Base-by-base conservation (phyloP, 2,888 invertebrate genomes). In the Agonopterix subpropinquella region DNA sequence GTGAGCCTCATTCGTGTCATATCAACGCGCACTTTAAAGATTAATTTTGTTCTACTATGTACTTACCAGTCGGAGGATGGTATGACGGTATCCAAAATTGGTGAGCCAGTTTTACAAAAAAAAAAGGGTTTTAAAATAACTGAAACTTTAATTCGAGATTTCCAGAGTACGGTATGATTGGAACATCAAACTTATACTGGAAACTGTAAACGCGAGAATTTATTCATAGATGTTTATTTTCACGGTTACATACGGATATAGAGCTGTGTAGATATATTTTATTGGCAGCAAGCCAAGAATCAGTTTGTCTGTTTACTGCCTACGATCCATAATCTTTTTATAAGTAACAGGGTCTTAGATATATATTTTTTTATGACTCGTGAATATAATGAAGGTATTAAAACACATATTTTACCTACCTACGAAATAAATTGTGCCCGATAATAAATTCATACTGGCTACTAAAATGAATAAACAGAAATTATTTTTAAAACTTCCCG, bases 61-160 rank as follows among this genome's bases (percentile, higher is more conserved):
- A 57, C 75, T 85, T 71, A 86, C 93, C 93, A 89, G 93, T 92
- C 69, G 93, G 93, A 71, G 94, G 94, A 89, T 94, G 93, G 87
- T 93, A 94, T 37, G 51, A 45, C 55, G 94, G 94, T 77, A 94
- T 94, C 94, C 94, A 94, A 89, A 94, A 94, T 90, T 94, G 94
- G 85, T 94, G 94, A 90, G 94, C 94, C 94, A 94, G 93, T 87
- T 93, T 93, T 60, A 55, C 28, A 39, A 43, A 43, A 11, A 11
- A 41, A 43, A 18, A 18, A 1, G 18, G 18, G 18, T 43, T 18
- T 9, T 11, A 28, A 9, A 35, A 9, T 39, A 39, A 39, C n/a
- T 11, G 13, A 11, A 8, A 11, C 11, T 41, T 37, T 18, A 43
- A 57, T 47, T 51, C 49, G 58, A 58, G 57, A 57, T 45, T 53